A percentile compares a stretch with the other conserved stretches of the same genome.
Conservation (phyloP, 2,797 vertebrate genomes). For the Acanthiza pusilla region DNA sequence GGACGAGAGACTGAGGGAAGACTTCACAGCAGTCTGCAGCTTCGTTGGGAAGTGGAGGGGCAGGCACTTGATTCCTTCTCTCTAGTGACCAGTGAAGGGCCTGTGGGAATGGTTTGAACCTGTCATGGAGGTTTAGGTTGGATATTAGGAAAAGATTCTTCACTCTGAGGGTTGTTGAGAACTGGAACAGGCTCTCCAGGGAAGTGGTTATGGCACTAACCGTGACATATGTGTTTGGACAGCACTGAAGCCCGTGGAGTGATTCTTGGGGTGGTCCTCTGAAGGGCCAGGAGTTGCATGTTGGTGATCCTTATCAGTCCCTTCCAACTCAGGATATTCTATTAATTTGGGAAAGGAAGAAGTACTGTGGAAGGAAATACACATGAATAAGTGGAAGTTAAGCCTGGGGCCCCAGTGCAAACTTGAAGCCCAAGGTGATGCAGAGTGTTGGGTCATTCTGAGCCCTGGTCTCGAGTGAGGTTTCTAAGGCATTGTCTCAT, state of each 20-base stretch:
- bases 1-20: not conserved
- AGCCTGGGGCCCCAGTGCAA: fast-evolving
- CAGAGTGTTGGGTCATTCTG: not conserved
- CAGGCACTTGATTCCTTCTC: not conserved
- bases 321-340: not conserved
- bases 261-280: not conserved
- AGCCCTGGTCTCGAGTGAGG: not conserved
- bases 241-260: not conserved
- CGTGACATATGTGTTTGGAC: not conserved
- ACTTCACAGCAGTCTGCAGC: not conserved
- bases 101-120: fast-evolving
- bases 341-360: not conserved
- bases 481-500: not conserved
- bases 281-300: not conserved
- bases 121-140: not conserved
- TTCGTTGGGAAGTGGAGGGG: not conserved
- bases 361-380: not conserved
- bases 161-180: not conserved
- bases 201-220: not conserved
- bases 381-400: fast-evolving
- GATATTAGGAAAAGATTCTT: not conserved
- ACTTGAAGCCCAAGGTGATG: not conserved
- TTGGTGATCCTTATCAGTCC: not conserved
- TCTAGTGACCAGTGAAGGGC: not conserved
- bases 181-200: not conserved